phyloP scores from a whole-genome alignment of 2,113 vertebrate genomes.

The Morphnarchus princeps region DNA sequence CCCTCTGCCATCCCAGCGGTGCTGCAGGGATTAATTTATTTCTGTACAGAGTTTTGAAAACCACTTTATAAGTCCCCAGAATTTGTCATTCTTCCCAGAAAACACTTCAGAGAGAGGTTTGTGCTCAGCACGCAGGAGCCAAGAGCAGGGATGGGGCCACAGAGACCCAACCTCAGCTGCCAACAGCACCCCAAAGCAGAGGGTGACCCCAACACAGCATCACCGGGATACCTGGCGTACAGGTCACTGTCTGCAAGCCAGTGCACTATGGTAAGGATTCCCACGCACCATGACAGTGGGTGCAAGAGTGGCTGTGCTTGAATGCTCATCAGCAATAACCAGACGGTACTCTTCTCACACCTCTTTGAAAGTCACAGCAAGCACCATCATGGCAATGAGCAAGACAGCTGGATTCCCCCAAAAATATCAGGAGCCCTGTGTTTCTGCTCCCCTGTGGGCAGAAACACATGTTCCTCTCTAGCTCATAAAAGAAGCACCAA shows the following conservation, averaged over 20 bases:
- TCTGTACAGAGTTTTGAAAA: background rate
- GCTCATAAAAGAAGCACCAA: background rate
- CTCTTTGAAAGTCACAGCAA: background rate
- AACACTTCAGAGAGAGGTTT: background rate
- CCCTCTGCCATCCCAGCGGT: background rate
- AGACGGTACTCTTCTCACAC: background rate
- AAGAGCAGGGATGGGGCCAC: background rate
- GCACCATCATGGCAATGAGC: background rate
- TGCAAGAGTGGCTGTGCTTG: background rate
- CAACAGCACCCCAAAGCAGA: background rate
- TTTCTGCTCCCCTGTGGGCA: background rate
- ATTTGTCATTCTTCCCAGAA: background rate
- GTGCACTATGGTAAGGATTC: background rate
- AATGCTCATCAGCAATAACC: accelerated
- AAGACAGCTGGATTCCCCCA: background rate
- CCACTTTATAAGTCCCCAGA: background rate
- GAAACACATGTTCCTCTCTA: accelerated
- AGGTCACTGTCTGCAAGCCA: background rate
- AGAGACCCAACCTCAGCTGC: background rate
- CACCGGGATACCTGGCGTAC: background rate
- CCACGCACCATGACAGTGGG: accelerated
- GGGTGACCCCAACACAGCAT: background rate
- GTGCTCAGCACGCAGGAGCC: background rate
- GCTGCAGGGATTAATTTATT: background rate
- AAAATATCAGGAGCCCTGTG: background rate